Conservation (phyloP, 2,888 invertebrate species). For the Steinernema scapterisci region DNA sequence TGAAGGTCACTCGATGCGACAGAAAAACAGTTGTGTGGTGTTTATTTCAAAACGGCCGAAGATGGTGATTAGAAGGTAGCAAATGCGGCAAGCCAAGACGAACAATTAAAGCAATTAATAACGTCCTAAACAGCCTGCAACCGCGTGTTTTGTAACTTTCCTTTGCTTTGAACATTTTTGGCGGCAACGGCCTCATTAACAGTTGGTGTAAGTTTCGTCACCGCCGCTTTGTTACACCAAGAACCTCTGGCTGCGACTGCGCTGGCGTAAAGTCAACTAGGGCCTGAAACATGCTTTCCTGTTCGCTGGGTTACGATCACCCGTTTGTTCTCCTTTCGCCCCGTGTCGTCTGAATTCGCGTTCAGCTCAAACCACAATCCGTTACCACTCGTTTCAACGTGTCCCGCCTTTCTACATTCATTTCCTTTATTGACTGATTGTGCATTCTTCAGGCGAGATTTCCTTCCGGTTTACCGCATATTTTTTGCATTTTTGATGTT, state of each 20-base stretch:
- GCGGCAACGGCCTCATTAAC: background rate
- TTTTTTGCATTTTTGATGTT: background rate
- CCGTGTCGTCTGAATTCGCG: background rate
- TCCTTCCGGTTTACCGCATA: background rate
- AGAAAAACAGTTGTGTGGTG: background rate
- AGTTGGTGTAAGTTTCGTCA: background rate
- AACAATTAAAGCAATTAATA: background rate
- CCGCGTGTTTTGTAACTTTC: no score
- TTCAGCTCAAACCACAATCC: conserved; percentile 7
- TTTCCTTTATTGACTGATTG: background rate
- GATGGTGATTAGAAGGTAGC: background rate
- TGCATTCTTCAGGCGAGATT: background rate
- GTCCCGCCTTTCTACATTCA: background rate
- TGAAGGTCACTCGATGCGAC: conserved; percentile 8
- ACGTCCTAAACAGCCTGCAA: no score
- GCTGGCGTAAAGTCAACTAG: background rate
- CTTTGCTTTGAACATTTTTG: background rate
- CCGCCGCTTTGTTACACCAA: conserved; percentile 21
- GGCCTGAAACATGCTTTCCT: conserved; percentile 19
- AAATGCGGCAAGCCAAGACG: no score
- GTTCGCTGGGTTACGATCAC: background rate
- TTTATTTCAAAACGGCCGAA: background rate
- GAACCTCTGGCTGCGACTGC: background rate
- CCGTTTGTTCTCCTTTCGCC: background rate
- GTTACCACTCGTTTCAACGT: background rate